Conservation (phyloP, 1,140 invertebrate genomes). For the Aphelinus atriplicis region DNA sequence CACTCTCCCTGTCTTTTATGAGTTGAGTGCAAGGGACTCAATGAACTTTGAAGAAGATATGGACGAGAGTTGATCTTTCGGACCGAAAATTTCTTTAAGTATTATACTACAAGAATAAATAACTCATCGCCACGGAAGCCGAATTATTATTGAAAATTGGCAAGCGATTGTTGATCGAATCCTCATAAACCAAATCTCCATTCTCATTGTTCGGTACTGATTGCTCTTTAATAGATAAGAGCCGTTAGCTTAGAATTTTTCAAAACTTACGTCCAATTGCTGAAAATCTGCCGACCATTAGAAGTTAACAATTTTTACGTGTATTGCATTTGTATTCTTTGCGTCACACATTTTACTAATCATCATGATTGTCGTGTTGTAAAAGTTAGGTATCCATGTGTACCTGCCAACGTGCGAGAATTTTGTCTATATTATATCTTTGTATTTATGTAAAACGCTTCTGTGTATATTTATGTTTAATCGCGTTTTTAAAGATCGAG, state of each 20-base stretch:
- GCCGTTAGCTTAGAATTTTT: constrained; percentile 8
- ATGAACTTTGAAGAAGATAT: no score
- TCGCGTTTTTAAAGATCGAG: neutral
- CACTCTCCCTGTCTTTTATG: no score
- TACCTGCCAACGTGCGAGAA: constrained; percentile 3
- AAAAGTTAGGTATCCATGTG: neutral
- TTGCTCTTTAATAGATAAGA: neutral
- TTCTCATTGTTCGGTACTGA: neutral
- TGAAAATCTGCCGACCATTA: neutral
- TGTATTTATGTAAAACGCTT: neutral
- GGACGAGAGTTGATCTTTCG: no score
- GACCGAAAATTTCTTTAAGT: no score
- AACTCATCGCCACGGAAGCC: no score
- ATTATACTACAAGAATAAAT: no score
- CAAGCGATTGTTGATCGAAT: no score
- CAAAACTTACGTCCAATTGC: neutral
- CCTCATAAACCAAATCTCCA: no score
- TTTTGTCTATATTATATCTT: constrained; percentile 14
- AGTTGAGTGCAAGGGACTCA: no score
- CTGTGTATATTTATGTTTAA: constrained; percentile 7
- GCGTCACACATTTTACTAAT: constrained; percentile 3
- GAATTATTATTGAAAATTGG: no score
- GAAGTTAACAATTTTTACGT: neutral
- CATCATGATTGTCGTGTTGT: constrained; percentile 14
- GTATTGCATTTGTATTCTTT: constrained; percentile 6